A percentile compares a stretch with the other conserved stretches of the same genome.
phyloP scores from a whole-genome alignment of 2,888 invertebrate species.

The Allophyes oxyacanthae region DNA sequence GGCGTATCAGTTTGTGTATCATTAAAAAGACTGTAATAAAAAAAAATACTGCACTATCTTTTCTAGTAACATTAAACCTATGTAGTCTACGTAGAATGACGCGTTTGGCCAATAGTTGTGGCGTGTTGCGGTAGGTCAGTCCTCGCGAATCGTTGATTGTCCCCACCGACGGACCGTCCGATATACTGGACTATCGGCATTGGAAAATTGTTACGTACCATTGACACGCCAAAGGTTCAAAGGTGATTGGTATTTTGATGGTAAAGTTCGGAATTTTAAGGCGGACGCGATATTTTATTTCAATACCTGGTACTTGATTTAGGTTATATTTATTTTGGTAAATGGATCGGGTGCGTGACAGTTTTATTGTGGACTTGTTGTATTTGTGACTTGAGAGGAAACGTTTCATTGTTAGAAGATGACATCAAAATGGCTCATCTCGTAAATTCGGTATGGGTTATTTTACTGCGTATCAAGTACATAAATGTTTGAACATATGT shows the following conservation, averaged over 20 bases:
- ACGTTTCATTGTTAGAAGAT: too few species aligned
- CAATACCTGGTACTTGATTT: conserved; percentile 2
- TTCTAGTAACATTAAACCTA: conserved; percentile 51
- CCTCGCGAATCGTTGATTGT: conserved; percentile 75
- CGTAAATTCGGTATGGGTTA: too few species aligned
- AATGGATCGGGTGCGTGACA: conserved; percentile 11
- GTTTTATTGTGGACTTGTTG: conserved; percentile 8
- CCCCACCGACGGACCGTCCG: conserved; percentile 45
- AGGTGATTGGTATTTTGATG: conserved; percentile 44
- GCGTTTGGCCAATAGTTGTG: conserved; percentile 72
- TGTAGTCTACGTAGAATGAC: conserved; percentile 68
- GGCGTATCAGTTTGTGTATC: conserved; percentile 11
- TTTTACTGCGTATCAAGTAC: too few species aligned
- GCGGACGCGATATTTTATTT: conserved; percentile 23
- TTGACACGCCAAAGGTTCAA: conserved; percentile 46
- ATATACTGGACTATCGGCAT: conserved; percentile 32
- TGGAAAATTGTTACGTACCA: conserved; percentile 43
- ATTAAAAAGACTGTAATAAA: conserved; percentile 33
- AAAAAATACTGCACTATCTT: conserved; percentile 50
- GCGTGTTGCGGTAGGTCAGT: conserved; percentile 84
- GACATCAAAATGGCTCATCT: too few species aligned
- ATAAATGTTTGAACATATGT: conserved; percentile 13
- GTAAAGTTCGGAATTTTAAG: conserved; percentile 17
- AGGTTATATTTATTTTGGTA: conserved; percentile 25
- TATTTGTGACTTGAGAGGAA: background rate